Percentiles rank a stretch among this genome's conserved stretches.
These are phyloP conservation scores for Brachionus paranguensis DNA, from an alignment of 1,140 invertebrate species.

Conservation along the genomic window DNA sequence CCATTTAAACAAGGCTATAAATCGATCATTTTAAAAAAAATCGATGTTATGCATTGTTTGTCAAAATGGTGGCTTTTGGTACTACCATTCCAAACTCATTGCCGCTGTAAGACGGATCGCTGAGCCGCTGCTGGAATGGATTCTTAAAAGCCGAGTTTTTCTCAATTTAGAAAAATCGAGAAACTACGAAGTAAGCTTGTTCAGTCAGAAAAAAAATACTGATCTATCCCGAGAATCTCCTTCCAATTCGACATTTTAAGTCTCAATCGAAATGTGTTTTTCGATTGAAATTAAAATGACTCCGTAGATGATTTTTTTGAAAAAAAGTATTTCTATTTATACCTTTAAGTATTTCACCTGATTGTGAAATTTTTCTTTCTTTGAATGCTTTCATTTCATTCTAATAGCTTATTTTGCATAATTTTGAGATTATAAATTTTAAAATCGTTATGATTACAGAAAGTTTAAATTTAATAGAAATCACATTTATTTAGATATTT, in stretches of 20 bases:
- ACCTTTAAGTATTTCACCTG: not conserved
- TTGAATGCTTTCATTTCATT: no score
- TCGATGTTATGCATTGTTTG: not conserved
- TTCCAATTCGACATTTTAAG: conserved; percentile 3
- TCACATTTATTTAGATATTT: no score
- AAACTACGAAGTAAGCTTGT: conserved; percentile 12
- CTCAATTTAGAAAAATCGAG: conserved; percentile 18
- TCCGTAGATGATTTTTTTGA: not conserved
- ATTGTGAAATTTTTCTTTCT: not conserved
- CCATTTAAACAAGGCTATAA: not conserved
- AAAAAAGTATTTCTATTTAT: not conserved
- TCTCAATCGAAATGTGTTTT: not conserved
- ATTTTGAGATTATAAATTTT: not conserved
- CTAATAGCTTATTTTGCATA: not conserved
- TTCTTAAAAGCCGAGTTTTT: not conserved
- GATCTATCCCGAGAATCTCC: not conserved
- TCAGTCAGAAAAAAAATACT: not conserved
- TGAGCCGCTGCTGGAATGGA: conserved; percentile 1
- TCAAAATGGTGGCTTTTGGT: not conserved
- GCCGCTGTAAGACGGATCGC: not conserved
- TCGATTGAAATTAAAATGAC: not conserved
- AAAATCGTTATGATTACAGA: no score
- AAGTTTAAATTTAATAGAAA: no score
- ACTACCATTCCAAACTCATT: conserved; percentile 12
- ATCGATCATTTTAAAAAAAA: not conserved